These are phyloP conservation scores for Chironomus tentans DNA, from an alignment of 2,888 invertebrate genomes.

Conservation along the genomic window DNA sequence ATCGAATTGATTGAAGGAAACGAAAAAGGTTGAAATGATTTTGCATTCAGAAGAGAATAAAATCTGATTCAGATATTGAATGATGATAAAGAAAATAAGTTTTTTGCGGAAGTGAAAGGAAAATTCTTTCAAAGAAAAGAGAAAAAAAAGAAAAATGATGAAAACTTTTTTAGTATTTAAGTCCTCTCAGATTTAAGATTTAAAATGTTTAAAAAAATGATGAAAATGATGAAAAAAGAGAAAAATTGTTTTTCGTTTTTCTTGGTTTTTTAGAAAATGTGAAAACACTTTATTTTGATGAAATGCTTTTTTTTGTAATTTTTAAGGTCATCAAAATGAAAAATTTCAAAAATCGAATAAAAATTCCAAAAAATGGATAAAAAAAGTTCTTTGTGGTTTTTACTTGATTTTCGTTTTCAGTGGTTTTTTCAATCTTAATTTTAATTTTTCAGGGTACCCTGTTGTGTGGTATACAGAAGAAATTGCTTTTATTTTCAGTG, in stretches of 20 bases:
- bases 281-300: slow-evolving; percentile 25
- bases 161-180: slow-evolving; percentile 9
- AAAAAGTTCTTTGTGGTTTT: background rate
- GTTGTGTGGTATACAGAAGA: no score
- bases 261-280: slow-evolving; percentile 14
- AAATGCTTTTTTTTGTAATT: slow-evolving; percentile 24
- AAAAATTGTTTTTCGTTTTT: slow-evolving; percentile 22
- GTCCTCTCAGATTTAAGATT: slow-evolving; percentile 23
- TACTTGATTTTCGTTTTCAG: background rate
- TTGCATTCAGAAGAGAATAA: background rate
- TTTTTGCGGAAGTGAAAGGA: background rate
- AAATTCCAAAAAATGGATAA: slow-evolving; percentile 19
- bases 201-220: slow-evolving; percentile 20
- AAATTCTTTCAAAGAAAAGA: background rate
- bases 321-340: slow-evolving; percentile 18
- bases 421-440: background rate
- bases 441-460: no score
- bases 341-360: slow-evolving; percentile 24
- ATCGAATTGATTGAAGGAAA: no score
- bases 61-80: background rate
- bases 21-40: background rate
- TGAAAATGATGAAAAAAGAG: background rate
- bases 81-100: background rate
- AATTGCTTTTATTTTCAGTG: no score
- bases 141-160: no score